Evolutionary conservation across 2,888 invertebrate genomes (phyloP), one percentile per base, ranked within the genome.

Genomic region (Harpalus rubripes): DNA sequence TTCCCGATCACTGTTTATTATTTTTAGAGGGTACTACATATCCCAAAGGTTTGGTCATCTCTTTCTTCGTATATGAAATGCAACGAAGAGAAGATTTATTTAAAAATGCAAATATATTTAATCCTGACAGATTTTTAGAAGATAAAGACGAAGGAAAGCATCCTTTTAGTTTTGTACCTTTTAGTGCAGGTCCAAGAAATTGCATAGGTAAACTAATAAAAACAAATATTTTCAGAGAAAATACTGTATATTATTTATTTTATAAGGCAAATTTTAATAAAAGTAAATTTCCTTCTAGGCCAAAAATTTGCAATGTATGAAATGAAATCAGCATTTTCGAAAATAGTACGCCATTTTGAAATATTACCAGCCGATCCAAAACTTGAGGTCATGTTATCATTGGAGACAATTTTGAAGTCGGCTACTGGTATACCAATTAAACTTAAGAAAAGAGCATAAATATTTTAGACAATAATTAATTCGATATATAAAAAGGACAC

Each of bases 291-390:
- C 63, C 8, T 86, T 86, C 0, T 39, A 91, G 91, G 91, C 16
- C 91, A 91, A 89, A 91, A 90, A 87, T 91, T 91, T 85, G 91
- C 91, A 76, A 90, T 91, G 90, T 83, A 91, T 68, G 91, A 91
- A 85, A 85, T 91, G 18, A 91, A 91, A 87, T 88, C 88, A 18
- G 86, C 89, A 1, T 76, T 91, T 1, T 87, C 91, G 1, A 88
- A 88, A 85, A 84, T 91, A 6, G 83, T 91, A 85, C 88, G 90
- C 1, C 88, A 88, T 74, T 91, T 89, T 86, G 89, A 90, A 86
- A 87, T 91, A 58, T 85, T 90, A 65, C 90, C 91, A 0, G 90
- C 88, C 0, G 87, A 87, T n/a, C 87, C 86, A 7, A 89, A 88
- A 82, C 85, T 87, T 85, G 89, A 90, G 0, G 85, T 87, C 32